Evolutionary conservation across 2,888 invertebrate species (phyloP).

Genomic region (Drepana falcataria): DNA sequence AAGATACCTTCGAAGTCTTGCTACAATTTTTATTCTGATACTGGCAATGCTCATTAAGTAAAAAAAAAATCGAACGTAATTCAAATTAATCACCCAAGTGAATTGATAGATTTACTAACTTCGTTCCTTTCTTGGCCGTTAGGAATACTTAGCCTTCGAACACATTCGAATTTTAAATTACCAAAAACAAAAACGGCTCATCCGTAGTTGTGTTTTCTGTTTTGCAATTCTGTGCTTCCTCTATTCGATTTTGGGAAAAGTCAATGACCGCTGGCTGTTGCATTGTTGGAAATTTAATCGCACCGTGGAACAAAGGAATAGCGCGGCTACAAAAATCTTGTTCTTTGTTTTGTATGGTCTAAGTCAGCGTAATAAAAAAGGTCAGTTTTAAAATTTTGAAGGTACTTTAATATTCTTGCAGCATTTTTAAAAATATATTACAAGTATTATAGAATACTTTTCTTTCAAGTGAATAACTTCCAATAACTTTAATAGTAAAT

Average conservation of each 20-base stretch:
- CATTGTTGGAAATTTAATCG: neutral
- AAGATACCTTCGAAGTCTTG: neutral
- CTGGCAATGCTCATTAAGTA: too few species aligned
- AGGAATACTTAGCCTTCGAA: conserved; percentile 4
- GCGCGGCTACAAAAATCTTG: neutral
- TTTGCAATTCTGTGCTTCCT: neutral
- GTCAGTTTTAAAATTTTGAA: too few species aligned
- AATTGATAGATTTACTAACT: neutral
- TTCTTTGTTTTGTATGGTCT: neutral
- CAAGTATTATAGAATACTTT: too few species aligned
- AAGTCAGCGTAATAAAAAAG: too few species aligned
- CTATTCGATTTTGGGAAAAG: neutral
- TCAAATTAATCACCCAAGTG: neutral
- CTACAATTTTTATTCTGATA: neutral
- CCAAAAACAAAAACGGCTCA: neutral
- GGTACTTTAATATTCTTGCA: too few species aligned
- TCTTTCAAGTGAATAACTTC: too few species aligned
- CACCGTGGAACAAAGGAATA: neutral
- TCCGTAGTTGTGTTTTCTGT: neutral
- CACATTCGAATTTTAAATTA: conserved; percentile 15
- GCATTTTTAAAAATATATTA: too few species aligned
- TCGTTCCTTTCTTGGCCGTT: neutral
- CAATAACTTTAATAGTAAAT: too few species aligned
- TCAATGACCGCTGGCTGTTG: neutral
- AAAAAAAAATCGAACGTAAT: neutral